Percentiles rank a stretch among this genome's conserved stretches.
These are phyloP conservation scores for Hippocampus mohnikei DNA, from an alignment of 2,113 vertebrate species.

Conservation along the genomic window DNA sequence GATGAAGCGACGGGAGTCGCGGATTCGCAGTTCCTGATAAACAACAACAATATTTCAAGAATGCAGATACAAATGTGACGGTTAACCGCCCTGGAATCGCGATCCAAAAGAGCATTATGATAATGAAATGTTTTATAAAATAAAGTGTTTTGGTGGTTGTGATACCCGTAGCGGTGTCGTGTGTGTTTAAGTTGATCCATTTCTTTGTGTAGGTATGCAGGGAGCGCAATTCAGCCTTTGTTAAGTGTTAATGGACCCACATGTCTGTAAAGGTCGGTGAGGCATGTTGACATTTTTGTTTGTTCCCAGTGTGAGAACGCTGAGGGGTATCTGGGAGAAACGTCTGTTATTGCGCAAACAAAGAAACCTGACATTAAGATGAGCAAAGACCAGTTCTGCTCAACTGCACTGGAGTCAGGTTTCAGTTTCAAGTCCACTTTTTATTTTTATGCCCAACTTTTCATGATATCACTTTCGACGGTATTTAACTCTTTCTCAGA, in stretches of 20 bases:
- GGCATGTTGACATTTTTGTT: neutral
- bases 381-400: slow-evolving; percentile 1
- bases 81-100: too few species aligned
- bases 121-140: too few species aligned
- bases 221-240: neutral
- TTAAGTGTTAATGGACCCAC: neutral
- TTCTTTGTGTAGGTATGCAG: neutral
- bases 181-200: neutral
- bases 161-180: too few species aligned
- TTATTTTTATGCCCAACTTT: neutral
- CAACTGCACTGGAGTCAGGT: neutral
- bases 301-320: neutral
- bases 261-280: neutral
- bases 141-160: too few species aligned
- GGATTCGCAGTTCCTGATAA: neutral
- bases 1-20: neutral
- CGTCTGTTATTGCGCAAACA: neutral
- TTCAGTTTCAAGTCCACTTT: neutral
- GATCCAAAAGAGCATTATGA: too few species aligned
- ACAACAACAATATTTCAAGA: neutral
- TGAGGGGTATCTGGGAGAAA: neutral
- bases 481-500: neutral
- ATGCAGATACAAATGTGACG: neutral
- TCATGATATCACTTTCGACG: neutral
- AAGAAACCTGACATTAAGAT: neutral